Conservation (phyloP, 2,888 invertebrate genomes). For the Oligia latruncula region DNA sequence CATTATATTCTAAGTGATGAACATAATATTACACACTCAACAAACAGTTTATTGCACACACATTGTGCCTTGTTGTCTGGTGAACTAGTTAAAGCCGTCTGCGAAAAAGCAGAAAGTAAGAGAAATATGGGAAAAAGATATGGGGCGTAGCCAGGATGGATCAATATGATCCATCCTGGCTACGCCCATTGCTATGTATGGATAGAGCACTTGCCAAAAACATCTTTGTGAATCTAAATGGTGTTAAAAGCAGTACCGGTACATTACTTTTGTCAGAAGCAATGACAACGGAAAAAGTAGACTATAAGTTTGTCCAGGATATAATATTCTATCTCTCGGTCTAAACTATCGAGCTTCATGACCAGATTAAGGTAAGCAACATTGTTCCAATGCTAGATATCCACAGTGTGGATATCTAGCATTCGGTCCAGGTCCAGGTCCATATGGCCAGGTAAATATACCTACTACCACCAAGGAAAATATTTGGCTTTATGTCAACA, state of each 20-base stretch:
- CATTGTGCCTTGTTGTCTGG: slow-evolving; percentile 12
- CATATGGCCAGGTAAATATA: not conserved
- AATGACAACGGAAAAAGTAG: not conserved
- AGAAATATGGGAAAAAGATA: slow-evolving; percentile 25
- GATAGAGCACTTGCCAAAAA: slow-evolving; percentile 32
- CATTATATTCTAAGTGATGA: slow-evolving; percentile 36
- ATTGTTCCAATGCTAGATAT: not conserved
- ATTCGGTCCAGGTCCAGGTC: no score
- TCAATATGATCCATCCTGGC: not conserved
- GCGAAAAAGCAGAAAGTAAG: slow-evolving; percentile 18
- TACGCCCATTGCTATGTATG: not conserved
- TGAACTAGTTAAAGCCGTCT: slow-evolving; percentile 35
- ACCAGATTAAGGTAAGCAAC: not conserved
- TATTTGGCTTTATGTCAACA: slow-evolving; percentile 20
- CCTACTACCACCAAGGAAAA: not conserved
- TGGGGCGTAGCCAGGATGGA: slow-evolving; percentile 1
- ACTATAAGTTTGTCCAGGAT: not conserved
- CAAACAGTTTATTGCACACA: slow-evolving; percentile 11
- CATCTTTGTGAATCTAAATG: slow-evolving; percentile 15
- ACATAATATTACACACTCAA: slow-evolving; percentile 27
- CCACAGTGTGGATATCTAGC: no score
- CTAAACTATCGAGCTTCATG: not conserved
- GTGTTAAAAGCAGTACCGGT: slow-evolving; percentile 19
- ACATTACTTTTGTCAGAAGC: slow-evolving; percentile 7
- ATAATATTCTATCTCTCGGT: not conserved